These are phyloP conservation scores for Dicyrtomina minuta DNA, from an alignment of 2,888 invertebrate genomes.

Conservation along the genomic window DNA sequence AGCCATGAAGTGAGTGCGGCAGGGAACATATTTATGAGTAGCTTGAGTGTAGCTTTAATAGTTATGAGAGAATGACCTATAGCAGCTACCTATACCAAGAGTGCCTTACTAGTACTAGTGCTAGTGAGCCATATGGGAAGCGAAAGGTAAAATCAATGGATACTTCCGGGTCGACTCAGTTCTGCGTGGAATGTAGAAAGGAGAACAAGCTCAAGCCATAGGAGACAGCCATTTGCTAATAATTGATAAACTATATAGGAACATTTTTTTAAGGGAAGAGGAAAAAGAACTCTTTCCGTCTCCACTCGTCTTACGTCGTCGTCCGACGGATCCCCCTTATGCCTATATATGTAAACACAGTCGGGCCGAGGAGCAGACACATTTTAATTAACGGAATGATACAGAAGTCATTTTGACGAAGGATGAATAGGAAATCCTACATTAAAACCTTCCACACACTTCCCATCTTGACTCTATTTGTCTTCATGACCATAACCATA, in stretches of 20 bases:
- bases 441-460: not conserved
- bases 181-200: slow-evolving; percentile 16
- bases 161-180: slow-evolving; percentile 33
- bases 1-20: too few relatives aligned
- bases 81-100: not conserved
- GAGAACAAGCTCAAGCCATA: not conserved
- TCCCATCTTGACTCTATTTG: too few relatives aligned
- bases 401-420: not conserved
- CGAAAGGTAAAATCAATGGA: slow-evolving; percentile 34
- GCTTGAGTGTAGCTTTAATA: too few relatives aligned
- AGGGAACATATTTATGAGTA: too few relatives aligned
- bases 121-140: slow-evolving; percentile 27
- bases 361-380: too few relatives aligned
- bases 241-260: slow-evolving; percentile 26
- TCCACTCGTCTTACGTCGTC: not conserved
- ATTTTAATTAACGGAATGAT: slow-evolving; percentile 23
- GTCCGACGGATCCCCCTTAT: too few relatives aligned
- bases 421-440: not conserved
- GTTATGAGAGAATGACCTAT: too few relatives aligned
- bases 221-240: slow-evolving; percentile 15
- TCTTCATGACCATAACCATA: too few relatives aligned
- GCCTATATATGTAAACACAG: too few relatives aligned
- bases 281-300: slow-evolving; percentile 4
- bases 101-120: too few relatives aligned
- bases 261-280: slow-evolving; percentile 25